Evolutionary conservation across 2,888 invertebrate genomes (phyloP).

Genomic region (Drosophila borealis): DNA sequence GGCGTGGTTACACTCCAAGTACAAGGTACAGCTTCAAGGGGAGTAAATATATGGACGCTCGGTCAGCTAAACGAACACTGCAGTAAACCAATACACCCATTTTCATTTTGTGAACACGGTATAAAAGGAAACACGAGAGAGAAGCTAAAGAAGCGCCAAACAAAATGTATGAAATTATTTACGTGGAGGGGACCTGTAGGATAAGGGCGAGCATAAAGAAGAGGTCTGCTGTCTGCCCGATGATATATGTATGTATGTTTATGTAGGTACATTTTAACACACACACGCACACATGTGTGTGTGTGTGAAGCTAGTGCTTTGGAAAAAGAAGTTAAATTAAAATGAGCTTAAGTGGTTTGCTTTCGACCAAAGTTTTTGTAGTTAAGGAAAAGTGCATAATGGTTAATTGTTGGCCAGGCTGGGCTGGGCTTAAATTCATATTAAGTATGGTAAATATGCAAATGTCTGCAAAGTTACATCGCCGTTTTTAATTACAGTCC

Average conservation of each 20-base stretch:
- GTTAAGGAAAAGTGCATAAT: conserved; percentile 42
- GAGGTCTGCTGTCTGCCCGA: conserved; percentile 27
- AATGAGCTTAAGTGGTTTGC: conserved; percentile 75
- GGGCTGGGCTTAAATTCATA: conserved; percentile 48
- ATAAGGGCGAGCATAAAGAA: conserved; percentile 1
- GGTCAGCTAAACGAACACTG: too few relatives aligned
- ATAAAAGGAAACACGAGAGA: conserved; percentile 3
- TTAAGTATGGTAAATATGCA: conserved; percentile 38
- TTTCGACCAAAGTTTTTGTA: conserved; percentile 62
- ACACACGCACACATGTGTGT: neutral
- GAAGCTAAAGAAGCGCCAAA: conserved; percentile 23
- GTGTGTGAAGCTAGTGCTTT: neutral
- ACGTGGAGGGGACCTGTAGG: conserved; percentile 36
- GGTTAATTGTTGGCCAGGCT: conserved; percentile 27
- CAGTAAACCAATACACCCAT: neutral
- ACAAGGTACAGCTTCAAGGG: too few relatives aligned
- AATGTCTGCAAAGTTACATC: conserved; percentile 65
- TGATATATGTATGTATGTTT: conserved; percentile 26
- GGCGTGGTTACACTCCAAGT: too few relatives aligned
- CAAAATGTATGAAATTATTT: conserved; percentile 68
- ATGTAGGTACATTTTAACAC: neutral
- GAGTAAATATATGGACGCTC: too few relatives aligned
- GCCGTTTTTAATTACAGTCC: conserved; percentile 59
- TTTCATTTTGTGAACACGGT: neutral
- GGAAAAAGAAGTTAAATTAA: conserved; percentile 54